Percentiles rank a stretch among this genome's conserved stretches.
phyloP scores from a whole-genome alignment of 2,888 invertebrate genomes.

The Drepanosiphum platanoidis region DNA sequence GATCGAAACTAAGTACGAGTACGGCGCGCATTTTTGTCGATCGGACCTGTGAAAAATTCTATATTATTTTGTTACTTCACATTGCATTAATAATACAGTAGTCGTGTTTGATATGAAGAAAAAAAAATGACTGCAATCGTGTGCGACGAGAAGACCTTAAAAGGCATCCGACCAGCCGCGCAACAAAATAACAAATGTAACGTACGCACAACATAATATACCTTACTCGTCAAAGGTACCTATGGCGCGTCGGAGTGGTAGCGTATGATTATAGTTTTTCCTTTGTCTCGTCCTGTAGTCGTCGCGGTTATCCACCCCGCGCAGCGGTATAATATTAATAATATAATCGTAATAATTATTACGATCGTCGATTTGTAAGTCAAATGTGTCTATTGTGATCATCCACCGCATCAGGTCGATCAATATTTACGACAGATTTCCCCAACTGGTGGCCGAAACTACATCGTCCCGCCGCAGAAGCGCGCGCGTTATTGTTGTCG shows the following conservation, averaged over 20 bases:
- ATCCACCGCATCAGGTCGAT: too few species aligned
- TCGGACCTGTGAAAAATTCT: too few species aligned
- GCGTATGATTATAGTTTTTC: neutral
- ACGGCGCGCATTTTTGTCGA: too few species aligned
- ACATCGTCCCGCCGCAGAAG: too few species aligned
- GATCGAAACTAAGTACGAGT: too few species aligned
- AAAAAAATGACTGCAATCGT: too few species aligned
- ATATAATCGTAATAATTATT: slow-evolving; percentile 48
- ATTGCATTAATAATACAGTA: too few species aligned
- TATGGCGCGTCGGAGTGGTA: neutral
- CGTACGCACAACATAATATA: neutral
- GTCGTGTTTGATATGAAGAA: too few species aligned
- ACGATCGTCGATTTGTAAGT: slow-evolving; percentile 33
- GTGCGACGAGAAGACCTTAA: slow-evolving; percentile 26
- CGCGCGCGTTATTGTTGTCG: neutral
- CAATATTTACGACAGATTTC: too few species aligned
- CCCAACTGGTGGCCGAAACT: too few species aligned
- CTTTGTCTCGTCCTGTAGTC: slow-evolving; percentile 52
- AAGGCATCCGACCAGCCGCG: slow-evolving; percentile 36
- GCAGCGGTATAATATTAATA: too few species aligned
- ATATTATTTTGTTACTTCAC: too few species aligned
- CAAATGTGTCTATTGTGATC: slow-evolving; percentile 37
- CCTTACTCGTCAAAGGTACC: neutral
- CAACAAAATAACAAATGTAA: slow-evolving; percentile 14
- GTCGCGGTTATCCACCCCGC: neutral